Conservation (phyloP, 2,888 invertebrate species). For the Cheilosia vulpina region DNA sequence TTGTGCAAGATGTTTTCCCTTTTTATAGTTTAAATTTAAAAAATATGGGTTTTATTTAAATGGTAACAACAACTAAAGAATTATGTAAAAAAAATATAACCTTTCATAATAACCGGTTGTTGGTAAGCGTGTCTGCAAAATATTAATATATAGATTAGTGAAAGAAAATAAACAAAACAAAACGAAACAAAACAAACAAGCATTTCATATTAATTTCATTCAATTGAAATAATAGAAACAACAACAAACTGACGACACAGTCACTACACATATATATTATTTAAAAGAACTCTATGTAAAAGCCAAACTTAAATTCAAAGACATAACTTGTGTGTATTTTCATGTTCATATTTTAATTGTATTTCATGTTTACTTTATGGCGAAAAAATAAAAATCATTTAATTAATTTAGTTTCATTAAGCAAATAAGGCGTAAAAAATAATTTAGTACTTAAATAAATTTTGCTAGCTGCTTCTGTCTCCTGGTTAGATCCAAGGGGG, state of each 20-base stretch:
- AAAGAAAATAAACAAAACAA: slow-evolving; percentile 62
- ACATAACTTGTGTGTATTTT: slow-evolving; percentile 50
- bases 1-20: slow-evolving; percentile 63
- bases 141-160: slow-evolving; percentile 80
- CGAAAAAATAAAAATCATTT: not conserved
- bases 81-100: slow-evolving; percentile 82
- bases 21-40: slow-evolving; percentile 12
- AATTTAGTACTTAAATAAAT: slow-evolving; percentile 17
- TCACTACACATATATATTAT: slow-evolving; percentile 26
- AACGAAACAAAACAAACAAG: slow-evolving; percentile 67
- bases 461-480: not conserved
- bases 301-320: slow-evolving; percentile 73
- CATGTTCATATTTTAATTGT: slow-evolving; percentile 4
- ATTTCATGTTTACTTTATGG: slow-evolving; percentile 3
- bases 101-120: slow-evolving; percentile 84
- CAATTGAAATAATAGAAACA: slow-evolving; percentile 56
- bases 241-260: slow-evolving; percentile 48
- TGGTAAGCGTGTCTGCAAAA: slow-evolving; percentile 84
- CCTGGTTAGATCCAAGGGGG: not conserved
- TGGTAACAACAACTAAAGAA: slow-evolving; percentile 75
- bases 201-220: slow-evolving; percentile 53
- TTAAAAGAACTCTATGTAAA: slow-evolving; percentile 62
- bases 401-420: slow-evolving; percentile 17
- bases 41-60: slow-evolving; percentile 33
- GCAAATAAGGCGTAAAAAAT: slow-evolving; percentile 27